phyloP scores from a whole-genome alignment of 2,113 vertebrate species.

The Burhinus oedicnemus region DNA sequence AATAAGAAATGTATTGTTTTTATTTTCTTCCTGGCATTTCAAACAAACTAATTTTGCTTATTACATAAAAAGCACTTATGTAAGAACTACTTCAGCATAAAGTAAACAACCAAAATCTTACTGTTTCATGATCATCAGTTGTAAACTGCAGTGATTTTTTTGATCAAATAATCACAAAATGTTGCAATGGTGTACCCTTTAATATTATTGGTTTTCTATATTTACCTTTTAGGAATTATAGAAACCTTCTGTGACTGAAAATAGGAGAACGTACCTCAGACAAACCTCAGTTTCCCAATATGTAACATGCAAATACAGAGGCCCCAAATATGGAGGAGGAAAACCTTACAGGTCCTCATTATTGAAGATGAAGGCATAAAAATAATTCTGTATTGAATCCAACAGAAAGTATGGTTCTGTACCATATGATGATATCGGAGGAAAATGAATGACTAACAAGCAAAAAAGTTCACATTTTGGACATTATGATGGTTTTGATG shows the following conservation, averaged over 20 bases:
- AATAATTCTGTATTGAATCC: neutral
- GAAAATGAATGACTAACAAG: neutral
- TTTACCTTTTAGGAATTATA: neutral
- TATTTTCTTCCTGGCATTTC: neutral
- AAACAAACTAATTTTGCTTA: neutral
- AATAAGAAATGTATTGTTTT: neutral
- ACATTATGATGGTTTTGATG: neutral
- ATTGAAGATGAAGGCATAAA: neutral
- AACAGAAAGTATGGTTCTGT: neutral
- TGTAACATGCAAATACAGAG: neutral
- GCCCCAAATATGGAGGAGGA: neutral
- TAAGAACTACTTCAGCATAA: neutral
- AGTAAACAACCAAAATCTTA: neutral
- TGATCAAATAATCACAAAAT: neutral
- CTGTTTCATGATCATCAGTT: neutral
- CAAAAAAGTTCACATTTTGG: neutral
- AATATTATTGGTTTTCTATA: neutral
- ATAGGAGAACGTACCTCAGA: neutral
- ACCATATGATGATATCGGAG: neutral
- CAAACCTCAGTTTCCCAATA: slow-evolving; percentile 38
- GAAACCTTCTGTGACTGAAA: slow-evolving; percentile 25
- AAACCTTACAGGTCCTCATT: neutral
- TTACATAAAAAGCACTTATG: neutral
- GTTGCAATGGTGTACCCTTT: neutral
- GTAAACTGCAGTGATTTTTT: neutral